phyloP scores from a whole-genome alignment of 2,797 vertebrate genomes.

The Buphagus erythrorhynchus region DNA sequence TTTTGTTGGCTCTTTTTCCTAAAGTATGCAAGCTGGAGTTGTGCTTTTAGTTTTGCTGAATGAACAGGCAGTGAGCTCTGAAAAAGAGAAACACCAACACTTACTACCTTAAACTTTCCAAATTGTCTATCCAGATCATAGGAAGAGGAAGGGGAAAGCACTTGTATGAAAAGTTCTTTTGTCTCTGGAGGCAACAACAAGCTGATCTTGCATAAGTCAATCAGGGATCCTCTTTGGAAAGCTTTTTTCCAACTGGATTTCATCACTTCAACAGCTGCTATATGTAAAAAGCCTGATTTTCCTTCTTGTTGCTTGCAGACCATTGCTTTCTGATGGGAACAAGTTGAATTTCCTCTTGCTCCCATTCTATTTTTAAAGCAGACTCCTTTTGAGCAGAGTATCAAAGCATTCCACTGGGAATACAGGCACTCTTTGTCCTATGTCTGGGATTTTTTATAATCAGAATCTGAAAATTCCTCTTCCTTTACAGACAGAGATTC shows the following conservation, averaged over 20 bases:
- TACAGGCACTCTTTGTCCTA: conserved; percentile 29
- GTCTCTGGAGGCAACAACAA: not conserved
- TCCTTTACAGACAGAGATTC: conserved; percentile 45
- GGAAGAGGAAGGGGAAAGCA: conserved; percentile 18
- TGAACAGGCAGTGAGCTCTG: not conserved
- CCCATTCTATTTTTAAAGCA: conserved; percentile 51
- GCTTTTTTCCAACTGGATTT: conserved; percentile 15
- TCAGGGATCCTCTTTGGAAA: conserved; percentile 25
- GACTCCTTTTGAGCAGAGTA: conserved; percentile 4
- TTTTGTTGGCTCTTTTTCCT: not conserved
- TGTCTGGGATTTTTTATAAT: not conserved
- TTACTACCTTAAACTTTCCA: conserved; percentile 29
- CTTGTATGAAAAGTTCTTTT: not conserved
- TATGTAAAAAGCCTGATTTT: conserved; percentile 7
- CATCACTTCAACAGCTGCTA: conserved; percentile 6
- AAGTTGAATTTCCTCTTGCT: conserved; percentile 40
- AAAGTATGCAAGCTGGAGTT: not conserved
- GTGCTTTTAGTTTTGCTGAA: conserved; percentile 8
- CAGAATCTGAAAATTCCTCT: conserved; percentile 47
- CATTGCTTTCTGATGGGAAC: conserved; percentile 17
- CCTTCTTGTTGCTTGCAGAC: conserved; percentile 48
- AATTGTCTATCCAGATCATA: not conserved
- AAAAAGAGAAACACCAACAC: not conserved
- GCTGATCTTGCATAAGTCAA: not conserved
- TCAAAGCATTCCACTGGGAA: conserved; percentile 52